phyloP scores from a whole-genome alignment of 2,797 vertebrate species.

The Falco biarmicus region DNA sequence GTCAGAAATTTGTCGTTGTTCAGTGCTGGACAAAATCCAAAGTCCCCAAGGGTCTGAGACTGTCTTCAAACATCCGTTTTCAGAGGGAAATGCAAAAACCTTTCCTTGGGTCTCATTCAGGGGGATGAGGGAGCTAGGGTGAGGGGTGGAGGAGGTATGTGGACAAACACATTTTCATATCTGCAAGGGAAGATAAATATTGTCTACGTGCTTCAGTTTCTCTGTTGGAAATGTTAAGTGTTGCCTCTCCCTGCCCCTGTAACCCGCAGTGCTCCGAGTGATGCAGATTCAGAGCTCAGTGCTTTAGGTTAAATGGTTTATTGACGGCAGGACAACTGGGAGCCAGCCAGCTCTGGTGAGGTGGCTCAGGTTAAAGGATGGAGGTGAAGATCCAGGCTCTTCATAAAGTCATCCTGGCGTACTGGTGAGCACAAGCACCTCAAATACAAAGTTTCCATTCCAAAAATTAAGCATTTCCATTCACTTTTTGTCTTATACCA shows the following conservation, averaged over 20 bases:
- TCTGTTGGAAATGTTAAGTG: background rate
- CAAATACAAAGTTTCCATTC: background rate
- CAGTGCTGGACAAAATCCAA: background rate
- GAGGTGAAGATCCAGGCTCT: background rate
- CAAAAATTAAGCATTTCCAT: background rate
- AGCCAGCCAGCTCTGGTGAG: background rate
- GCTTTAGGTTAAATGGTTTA: background rate
- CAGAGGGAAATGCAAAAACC: background rate
- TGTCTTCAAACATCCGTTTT: background rate
- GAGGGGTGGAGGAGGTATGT: background rate
- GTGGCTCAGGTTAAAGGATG: background rate
- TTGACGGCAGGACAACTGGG: background rate
- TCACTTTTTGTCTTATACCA: background rate
- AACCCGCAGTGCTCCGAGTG: background rate
- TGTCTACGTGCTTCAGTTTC: background rate
- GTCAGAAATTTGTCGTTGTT: background rate
- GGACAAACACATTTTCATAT: background rate
- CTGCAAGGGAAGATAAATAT: background rate
- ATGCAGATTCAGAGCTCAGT: rapidly evolving
- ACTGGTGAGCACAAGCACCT: background rate
- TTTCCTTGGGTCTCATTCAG: background rate
- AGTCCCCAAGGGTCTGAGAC: background rate
- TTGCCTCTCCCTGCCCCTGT: background rate
- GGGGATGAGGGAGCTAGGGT: rapidly evolving
- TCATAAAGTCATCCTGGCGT: background rate